Percentiles rank a stretch among this genome's conserved stretches.
Evolutionary conservation across 1,140 invertebrate species (phyloP).

Genomic region (Phenacoccus solenopsis): DNA sequence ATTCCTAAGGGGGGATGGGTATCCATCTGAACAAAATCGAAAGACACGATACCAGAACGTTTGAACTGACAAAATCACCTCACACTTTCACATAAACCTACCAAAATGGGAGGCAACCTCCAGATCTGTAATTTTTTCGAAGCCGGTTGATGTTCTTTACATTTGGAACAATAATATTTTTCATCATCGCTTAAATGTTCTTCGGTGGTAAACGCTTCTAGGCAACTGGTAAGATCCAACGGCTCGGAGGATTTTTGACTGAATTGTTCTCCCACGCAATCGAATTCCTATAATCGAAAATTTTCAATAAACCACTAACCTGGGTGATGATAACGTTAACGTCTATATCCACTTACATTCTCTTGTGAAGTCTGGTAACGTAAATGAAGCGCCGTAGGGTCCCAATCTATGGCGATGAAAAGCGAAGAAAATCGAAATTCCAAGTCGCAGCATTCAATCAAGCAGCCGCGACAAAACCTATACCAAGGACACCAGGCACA

Average conservation of each 20-base stretch:
- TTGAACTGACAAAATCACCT: not conserved
- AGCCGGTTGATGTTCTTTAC: slow-evolving; percentile 65
- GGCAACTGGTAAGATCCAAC: slow-evolving; percentile 63
- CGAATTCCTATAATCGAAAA: slow-evolving; percentile 43
- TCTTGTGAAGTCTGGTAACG: slow-evolving; percentile 71
- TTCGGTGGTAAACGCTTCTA: slow-evolving; percentile 72
- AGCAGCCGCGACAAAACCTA: slow-evolving; percentile 71
- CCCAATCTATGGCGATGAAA: slow-evolving; percentile 71
- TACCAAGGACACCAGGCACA: slow-evolving; percentile 77
- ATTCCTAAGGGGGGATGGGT: too few relatives aligned
- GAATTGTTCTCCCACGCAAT: slow-evolving; percentile 44
- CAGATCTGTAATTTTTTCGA: slow-evolving; percentile 82
- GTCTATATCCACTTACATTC: slow-evolving; percentile 39
- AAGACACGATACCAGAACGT: too few relatives aligned
- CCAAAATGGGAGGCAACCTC: slow-evolving; percentile 72
- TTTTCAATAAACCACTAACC: not conserved
- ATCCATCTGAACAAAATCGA: too few relatives aligned
- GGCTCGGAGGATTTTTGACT: slow-evolving; percentile 55
- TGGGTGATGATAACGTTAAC: not conserved
- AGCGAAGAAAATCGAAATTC: slow-evolving; percentile 36
- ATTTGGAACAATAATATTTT: slow-evolving; percentile 70
- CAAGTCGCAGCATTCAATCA: slow-evolving; percentile 52
- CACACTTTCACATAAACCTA: slow-evolving; percentile 36
- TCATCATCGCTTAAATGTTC: slow-evolving; percentile 64
- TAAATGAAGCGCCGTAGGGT: slow-evolving; percentile 76